A percentile compares a stretch with the other conserved stretches of the same genome.
These are phyloP conservation scores for Phyllostomus discolor DNA, from an alignment of 2,113 vertebrate genomes.

Conservation along the genomic window DNA sequence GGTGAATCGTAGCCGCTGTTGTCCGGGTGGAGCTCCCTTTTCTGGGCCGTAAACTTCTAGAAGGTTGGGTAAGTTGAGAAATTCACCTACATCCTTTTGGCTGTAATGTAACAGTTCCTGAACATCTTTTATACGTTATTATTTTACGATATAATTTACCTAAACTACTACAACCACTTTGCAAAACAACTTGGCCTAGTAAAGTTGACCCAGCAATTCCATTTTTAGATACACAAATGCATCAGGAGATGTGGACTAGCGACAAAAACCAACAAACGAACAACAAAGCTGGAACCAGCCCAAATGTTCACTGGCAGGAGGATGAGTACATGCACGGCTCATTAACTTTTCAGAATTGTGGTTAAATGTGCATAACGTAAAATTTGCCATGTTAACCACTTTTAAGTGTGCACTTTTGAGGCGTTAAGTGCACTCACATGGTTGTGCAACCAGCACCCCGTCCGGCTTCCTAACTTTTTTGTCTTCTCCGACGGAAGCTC, in stretches of 20 bases:
- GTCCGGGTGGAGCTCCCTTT: neutral
- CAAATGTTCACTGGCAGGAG: neutral
- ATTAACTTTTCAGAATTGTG: neutral
- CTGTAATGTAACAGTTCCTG: neutral
- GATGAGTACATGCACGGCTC: neutral
- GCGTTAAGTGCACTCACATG: neutral
- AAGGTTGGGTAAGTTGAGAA: neutral
- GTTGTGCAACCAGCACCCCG: neutral
- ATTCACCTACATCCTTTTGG: neutral
- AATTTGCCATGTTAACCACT: neutral
- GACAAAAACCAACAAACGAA: constrained; percentile 8
- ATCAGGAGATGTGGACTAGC: neutral
- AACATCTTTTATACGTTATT: neutral
- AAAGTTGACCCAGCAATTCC: neutral
- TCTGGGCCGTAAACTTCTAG: neutral
- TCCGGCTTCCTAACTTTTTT: neutral
- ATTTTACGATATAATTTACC: neutral
- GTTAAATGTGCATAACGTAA: neutral
- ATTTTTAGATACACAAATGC: neutral
- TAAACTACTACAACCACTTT: neutral
- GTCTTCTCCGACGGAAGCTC: neutral
- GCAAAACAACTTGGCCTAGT: neutral
- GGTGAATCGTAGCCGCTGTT: neutral
- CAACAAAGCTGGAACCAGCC: neutral
- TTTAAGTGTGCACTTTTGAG: neutral